These are phyloP conservation scores for Trachelus iudaicus DNA, from an alignment of 2,888 invertebrate genomes.

Conservation along the genomic window DNA sequence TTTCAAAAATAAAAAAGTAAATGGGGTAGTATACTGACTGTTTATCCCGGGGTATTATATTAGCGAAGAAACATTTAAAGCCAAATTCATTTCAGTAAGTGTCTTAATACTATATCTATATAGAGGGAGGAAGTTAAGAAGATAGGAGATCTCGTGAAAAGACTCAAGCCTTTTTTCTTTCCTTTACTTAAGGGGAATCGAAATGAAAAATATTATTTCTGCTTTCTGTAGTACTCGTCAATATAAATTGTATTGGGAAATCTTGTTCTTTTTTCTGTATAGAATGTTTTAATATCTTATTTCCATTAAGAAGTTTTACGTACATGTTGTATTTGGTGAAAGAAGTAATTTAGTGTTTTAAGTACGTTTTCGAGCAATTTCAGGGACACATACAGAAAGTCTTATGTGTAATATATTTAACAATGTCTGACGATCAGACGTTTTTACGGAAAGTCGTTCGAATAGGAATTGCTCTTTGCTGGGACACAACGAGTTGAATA, in stretches of 20 bases:
- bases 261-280: not conserved
- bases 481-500: slow-evolving; percentile 24
- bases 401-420: slow-evolving; percentile 46
- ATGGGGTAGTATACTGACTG: not conserved
- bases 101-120: not conserved
- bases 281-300: not conserved
- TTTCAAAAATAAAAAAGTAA: not conserved
- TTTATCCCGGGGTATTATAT: not conserved
- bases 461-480: slow-evolving; percentile 58
- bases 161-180: not conserved
- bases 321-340: not conserved
- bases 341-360: not conserved
- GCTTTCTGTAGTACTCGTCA: not conserved
- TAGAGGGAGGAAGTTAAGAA: not conserved
- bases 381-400: not conserved
- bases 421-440: slow-evolving; percentile 50
- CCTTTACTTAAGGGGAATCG: not conserved
- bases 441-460: slow-evolving; percentile 61
- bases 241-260: not conserved
- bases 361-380: not conserved
- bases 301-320: not conserved
- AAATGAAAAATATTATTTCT: not conserved
- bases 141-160: not conserved
- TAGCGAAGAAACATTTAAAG: not conserved
- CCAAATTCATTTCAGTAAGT: not conserved